Conservation (phyloP, 2,888 invertebrate species). For the Rutpela maculata region DNA sequence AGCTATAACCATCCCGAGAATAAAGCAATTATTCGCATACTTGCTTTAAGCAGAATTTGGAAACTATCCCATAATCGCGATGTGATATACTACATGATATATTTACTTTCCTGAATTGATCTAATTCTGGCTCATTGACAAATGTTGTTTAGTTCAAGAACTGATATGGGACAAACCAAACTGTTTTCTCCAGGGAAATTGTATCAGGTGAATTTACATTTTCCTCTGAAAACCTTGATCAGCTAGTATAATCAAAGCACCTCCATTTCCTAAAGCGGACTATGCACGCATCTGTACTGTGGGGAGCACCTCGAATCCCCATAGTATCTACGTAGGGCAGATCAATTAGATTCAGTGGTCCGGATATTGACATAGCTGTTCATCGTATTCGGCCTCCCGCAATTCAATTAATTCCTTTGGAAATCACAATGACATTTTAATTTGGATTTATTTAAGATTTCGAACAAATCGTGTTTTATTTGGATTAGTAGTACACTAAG, state of each 20-base stretch:
- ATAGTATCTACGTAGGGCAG: constrained; percentile 52
- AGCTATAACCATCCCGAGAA: too few relatives aligned
- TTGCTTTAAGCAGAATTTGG: too few relatives aligned
- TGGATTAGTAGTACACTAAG: not conserved
- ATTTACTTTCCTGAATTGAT: not conserved
- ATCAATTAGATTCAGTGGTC: constrained; percentile 69
- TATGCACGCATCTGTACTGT: constrained; percentile 20
- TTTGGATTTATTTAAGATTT: constrained; percentile 68
- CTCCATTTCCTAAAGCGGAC: constrained; percentile 1
- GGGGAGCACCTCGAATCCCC: constrained; percentile 13
- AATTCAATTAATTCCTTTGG: constrained; percentile 69
- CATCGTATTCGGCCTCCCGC: constrained; percentile 67
- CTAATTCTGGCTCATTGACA: constrained; percentile 25
- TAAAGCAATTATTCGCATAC: too few relatives aligned
- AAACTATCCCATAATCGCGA: too few relatives aligned
- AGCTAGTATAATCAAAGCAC: constrained; percentile 45
- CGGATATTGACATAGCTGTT: constrained; percentile 71
- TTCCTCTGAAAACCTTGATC: constrained; percentile 32
- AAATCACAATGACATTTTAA: constrained; percentile 69
- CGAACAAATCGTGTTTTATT: constrained; percentile 18
- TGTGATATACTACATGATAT: not conserved
- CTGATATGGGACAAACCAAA: constrained; percentile 35
- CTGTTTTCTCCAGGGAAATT: constrained; percentile 18
- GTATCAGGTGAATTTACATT: constrained; percentile 36
- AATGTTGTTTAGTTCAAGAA: constrained; percentile 42